phyloP scores from a whole-genome alignment of 2,888 invertebrate species.

The Sisyra terminalis region DNA sequence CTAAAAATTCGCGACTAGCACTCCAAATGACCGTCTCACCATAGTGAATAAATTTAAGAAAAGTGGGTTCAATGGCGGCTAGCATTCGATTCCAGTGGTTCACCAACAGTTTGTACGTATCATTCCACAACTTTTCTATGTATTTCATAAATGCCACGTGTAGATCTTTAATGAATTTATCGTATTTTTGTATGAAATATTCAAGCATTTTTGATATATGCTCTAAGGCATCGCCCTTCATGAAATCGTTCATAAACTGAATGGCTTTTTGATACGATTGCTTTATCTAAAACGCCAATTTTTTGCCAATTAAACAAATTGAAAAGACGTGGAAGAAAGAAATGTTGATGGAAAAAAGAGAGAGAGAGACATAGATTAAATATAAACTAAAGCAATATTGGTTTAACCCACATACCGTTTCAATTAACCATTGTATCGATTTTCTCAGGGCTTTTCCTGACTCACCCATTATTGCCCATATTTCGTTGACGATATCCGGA shows the following conservation, averaged over 20 bases:
- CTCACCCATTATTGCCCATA: constrained; percentile 76
- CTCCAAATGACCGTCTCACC: constrained; percentile 57
- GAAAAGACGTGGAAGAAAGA: neutral
- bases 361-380: neutral
- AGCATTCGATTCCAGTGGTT: constrained; percentile 59
- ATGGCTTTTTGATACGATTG: constrained; percentile 51
- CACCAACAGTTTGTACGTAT: constrained; percentile 41
- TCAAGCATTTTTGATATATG: constrained; percentile 51
- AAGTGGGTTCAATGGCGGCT: constrained; percentile 58
- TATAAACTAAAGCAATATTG: neutral
- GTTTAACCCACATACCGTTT: constrained; percentile 30
- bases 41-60: constrained; percentile 60
- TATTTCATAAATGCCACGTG: constrained; percentile 53
- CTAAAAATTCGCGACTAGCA: constrained; percentile 53
- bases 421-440: constrained; percentile 56
- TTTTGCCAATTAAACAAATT: constrained; percentile 12
- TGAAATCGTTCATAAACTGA: constrained; percentile 46
- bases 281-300: constrained; percentile 31
- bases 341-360: neutral
- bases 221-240: constrained; percentile 61
- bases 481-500: constrained; percentile 63
- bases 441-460: constrained; percentile 64
- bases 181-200: constrained; percentile 56
- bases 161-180: constrained; percentile 58
- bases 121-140: constrained; percentile 58